These are phyloP conservation scores for Oceanodroma leucorhoa DNA, from an alignment of 2,797 vertebrate genomes.

Conservation along the genomic window DNA sequence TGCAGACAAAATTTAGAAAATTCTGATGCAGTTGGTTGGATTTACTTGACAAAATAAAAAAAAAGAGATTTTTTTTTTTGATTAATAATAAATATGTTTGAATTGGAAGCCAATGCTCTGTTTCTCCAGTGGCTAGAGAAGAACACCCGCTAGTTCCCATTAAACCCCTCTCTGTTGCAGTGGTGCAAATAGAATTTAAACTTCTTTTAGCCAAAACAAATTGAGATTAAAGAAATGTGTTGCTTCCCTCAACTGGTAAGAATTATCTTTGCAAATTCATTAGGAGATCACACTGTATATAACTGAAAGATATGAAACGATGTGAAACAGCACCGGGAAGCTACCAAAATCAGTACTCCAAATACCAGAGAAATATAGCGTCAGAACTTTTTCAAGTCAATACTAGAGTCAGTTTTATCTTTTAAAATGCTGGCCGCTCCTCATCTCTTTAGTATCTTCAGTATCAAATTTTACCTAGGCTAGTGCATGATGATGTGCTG, in stretches of 20 bases:
- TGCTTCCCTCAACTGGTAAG: background rate
- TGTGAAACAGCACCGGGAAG: background rate
- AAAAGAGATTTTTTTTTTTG: too few relatives aligned
- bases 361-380: background rate
- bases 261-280: background rate
- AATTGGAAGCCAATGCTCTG: background rate
- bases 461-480: background rate
- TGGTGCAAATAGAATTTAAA: background rate
- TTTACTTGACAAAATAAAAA: background rate
- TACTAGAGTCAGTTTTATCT: background rate
- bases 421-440: background rate
- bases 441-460: background rate
- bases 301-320: background rate
- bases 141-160: background rate
- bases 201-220: background rate
- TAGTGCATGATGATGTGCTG: background rate
- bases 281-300: background rate
- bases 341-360: background rate
- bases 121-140: background rate
- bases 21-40: background rate
- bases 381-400: background rate
- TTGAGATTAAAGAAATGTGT: background rate
- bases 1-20: background rate
- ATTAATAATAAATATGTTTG: background rate
- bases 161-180: background rate